Evolutionary conservation across 2,113 vertebrate genomes (phyloP).

Genomic region (Piaya cayana): DNA sequence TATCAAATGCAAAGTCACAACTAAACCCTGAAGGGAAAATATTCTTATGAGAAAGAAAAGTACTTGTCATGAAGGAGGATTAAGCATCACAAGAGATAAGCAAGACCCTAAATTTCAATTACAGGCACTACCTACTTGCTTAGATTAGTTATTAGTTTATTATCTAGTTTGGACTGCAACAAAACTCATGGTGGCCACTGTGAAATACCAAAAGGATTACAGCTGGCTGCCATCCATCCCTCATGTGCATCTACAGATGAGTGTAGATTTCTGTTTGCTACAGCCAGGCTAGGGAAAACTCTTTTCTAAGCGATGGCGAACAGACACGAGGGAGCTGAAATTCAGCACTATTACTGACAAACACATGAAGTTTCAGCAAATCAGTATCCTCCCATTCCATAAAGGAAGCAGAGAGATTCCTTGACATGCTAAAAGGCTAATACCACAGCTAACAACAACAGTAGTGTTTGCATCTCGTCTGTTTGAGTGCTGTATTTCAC

Average conservation of each 20-base stretch:
- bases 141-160: neutral
- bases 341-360: neutral
- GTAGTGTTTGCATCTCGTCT: neutral
- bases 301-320: neutral
- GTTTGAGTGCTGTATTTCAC: neutral
- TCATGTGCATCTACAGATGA: neutral
- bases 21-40: conserved; percentile 11
- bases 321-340: neutral
- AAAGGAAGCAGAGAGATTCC: neutral
- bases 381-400: neutral
- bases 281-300: neutral
- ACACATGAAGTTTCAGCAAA: neutral
- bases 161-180: neutral
- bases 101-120: conserved; percentile 14
- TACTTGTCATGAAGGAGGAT: neutral
- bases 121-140: neutral
- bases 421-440: neutral
- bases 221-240: neutral
- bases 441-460: neutral
- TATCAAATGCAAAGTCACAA: neutral
- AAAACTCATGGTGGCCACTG: neutral
- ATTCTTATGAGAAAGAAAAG: neutral
- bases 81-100: neutral
- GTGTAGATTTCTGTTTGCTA: neutral
- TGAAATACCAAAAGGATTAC: neutral